A percentile compares a stretch with the other conserved stretches of the same genome.
phyloP scores from a whole-genome alignment of 2,797 vertebrate genomes.

The Onychomys arenicola region DNA sequence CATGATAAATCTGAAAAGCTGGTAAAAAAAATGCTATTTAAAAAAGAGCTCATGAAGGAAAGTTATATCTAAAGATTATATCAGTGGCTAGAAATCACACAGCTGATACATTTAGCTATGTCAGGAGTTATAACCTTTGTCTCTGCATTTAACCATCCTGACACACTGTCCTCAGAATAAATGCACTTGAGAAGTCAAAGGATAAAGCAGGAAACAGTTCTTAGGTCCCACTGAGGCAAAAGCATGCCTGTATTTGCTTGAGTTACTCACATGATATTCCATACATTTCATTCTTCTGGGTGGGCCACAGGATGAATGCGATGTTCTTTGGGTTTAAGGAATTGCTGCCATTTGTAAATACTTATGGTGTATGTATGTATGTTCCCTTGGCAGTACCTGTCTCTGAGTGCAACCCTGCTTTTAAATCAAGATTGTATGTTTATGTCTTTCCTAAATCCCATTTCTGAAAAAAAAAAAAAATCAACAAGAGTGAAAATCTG shows the following conservation, averaged over 20 bases:
- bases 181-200: background rate
- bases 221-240: background rate
- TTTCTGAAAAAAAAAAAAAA: conserved; percentile 70
- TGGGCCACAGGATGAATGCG: background rate
- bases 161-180: background rate
- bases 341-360: conserved; percentile 30
- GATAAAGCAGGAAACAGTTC: background rate
- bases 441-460: conserved; percentile 77
- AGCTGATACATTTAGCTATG: background rate
- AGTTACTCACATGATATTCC: background rate
- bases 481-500: conserved; percentile 75
- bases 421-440: conserved; percentile 56
- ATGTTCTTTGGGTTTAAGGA: conserved; percentile 39
- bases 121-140: background rate
- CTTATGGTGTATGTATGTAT: background rate
- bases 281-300: background rate
- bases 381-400: background rate
- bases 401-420: background rate
- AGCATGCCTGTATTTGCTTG: background rate
- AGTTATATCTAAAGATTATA: background rate
- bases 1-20: background rate
- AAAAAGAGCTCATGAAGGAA: background rate
- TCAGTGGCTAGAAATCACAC: background rate
- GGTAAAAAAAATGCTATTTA: background rate
- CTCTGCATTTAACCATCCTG: background rate